Evolutionary conservation across 2,113 vertebrate genomes (phyloP), one percentile per base, ranked within the genome.

Genomic region (Paramisgurnus dabryanus): DNA sequence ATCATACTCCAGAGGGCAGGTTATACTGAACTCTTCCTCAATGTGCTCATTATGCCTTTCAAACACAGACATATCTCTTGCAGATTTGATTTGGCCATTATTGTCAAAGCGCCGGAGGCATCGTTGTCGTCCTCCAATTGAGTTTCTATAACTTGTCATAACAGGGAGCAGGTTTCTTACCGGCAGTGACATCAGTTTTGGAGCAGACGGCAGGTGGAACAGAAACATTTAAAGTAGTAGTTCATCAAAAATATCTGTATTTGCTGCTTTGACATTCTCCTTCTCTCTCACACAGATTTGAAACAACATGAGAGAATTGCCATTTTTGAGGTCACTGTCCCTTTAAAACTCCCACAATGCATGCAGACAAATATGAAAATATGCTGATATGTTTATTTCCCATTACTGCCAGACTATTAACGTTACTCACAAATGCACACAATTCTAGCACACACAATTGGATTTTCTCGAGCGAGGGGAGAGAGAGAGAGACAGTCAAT

Each of bases 41-140:
- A 82, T 7, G 55, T 71, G 79, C 87, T 88, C 89, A 89, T 92
- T 92, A 92, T 88, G 87, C 88, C 82, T 80, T 89, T 86, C 80
- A 84, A 88, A 90, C 89, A 87, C 89, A 88, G 88, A 89, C 88
- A 90, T 87, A 85, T 57, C 80, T 90, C 85, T 89, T 86, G 88
- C 90, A 83, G 91, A 94, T 93, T 85, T 84, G 89, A 93, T 93
- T 93, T 93, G 88, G 84, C 79, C 80, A 85, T 90, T 89, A 91
- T 87, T 86, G 41, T 84, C 86, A 82, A 78, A 84, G 84, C 82
- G 89, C 80, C 57, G 7, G 78, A 82, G 87, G 82, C 68, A 68
- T 82, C 69, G 1, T 83, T 75, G 27, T 34, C 69, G 1, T 83
- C 76, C 69, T 88, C 90, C 90, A 87, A 68, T 82, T 9, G 78